Evolutionary conservation across 2,888 invertebrate species (phyloP).

Genomic region (Zygaena filipendulae): DNA sequence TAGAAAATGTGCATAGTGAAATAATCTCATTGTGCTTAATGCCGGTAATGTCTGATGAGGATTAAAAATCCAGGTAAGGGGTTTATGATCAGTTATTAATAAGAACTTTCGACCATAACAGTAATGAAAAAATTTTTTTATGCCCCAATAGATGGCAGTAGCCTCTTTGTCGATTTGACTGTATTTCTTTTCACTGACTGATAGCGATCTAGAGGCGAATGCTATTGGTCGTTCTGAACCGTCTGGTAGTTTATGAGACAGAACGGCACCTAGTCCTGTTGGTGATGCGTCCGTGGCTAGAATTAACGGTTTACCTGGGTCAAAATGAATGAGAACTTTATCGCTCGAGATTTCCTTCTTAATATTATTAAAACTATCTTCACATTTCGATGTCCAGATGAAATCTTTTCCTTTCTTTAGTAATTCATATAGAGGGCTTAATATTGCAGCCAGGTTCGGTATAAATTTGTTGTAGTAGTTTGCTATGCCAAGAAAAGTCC

Average conservation of each 20-base stretch:
- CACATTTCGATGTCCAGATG: conserved; percentile 3
- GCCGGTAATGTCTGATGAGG: no score
- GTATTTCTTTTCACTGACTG: no score
- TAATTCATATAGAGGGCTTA: no score
- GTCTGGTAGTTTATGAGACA: conserved; percentile 4
- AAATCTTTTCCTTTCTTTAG: conserved; percentile 18
- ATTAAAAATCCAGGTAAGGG: conserved; percentile 23
- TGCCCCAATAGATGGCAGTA: conserved; percentile 23
- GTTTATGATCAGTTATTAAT: conserved; percentile 27
- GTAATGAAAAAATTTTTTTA: conserved; percentile 28
- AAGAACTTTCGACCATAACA: conserved; percentile 26
- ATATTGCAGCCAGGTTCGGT: no score
- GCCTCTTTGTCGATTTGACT: conserved; percentile 33
- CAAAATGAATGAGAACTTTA: conserved; percentile 1
- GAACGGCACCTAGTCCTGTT: no score
- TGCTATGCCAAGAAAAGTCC: no score
- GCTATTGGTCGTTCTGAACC: conserved; percentile 6
- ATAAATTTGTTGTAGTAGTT: conserved; percentile 10
- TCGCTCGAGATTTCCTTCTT: no score
- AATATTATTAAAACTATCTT: no score
- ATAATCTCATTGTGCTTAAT: conserved; percentile 14
- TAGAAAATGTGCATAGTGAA: conserved; percentile 19
- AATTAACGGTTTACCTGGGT: conserved; percentile 1
- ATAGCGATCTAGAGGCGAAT: conserved; percentile 1
- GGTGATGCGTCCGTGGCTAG: no score